These are phyloP conservation scores for Cordilura impudica DNA, from an alignment of 2,888 invertebrate genomes.

Conservation along the genomic window DNA sequence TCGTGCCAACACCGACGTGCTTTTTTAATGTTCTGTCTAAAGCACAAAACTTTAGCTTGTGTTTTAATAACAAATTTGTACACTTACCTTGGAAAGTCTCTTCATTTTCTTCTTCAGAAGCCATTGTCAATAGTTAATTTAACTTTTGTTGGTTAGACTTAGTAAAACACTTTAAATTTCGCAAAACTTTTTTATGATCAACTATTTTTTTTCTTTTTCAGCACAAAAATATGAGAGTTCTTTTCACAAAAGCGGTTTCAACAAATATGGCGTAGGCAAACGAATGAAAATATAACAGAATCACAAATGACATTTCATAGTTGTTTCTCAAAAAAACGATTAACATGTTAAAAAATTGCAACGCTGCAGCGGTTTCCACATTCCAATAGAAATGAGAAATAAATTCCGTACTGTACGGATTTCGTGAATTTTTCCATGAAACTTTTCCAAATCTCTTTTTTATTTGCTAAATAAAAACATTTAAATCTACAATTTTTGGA, in stretches of 20 bases:
- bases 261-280: slow-evolving; percentile 67
- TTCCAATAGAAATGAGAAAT: too few species aligned
- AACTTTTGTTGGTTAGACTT: slow-evolving; percentile 16
- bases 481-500: too few species aligned
- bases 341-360: too few species aligned
- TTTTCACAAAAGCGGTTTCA: slow-evolving; percentile 63
- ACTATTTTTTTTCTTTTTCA: slow-evolving; percentile 58
- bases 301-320: slow-evolving; percentile 36
- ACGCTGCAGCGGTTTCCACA: too few species aligned
- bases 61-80: neutral
- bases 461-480: too few species aligned
- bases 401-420: too few species aligned
- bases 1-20: slow-evolving; percentile 39
- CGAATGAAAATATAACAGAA: slow-evolving; percentile 30
- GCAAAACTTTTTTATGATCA: slow-evolving; percentile 69
- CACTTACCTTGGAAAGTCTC: slow-evolving; percentile 91
- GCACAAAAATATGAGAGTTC: slow-evolving; percentile 44
- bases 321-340: neutral
- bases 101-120: slow-evolving; percentile 92
- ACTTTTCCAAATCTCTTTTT: too few species aligned
- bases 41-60: slow-evolving; percentile 26
- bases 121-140: slow-evolving; percentile 80
- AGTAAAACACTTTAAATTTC: slow-evolving; percentile 66
- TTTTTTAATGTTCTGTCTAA: slow-evolving; percentile 13
- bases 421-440: too few species aligned